These are phyloP conservation scores for Cliona cf. orientalis DNA, from an alignment of 37 sponge, comb jelly and placozoan genomes.

Conservation along the genomic window DNA sequence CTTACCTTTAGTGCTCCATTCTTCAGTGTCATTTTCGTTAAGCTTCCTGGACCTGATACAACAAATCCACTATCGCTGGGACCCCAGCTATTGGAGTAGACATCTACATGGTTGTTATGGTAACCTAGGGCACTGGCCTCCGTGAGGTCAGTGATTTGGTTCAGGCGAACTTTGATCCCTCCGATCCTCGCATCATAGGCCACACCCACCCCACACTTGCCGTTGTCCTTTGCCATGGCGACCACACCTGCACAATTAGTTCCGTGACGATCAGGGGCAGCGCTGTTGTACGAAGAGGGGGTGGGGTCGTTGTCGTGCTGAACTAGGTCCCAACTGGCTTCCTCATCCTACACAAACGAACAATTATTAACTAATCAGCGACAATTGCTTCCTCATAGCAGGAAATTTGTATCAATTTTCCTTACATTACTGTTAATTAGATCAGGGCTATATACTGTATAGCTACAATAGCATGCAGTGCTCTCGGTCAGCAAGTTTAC, in stretches of 20 bases:
- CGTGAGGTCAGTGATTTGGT: constrained; percentile 59
- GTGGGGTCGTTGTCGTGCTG: constrained; percentile 77
- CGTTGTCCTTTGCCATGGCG: constrained; percentile 75
- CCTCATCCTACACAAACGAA: constrained; percentile 48
- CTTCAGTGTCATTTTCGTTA: constrained; percentile 61
- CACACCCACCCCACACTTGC: constrained; percentile 83
- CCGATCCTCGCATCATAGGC: constrained; percentile 88
- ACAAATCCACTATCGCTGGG: constrained; percentile 90
- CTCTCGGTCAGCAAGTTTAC: too few species aligned
- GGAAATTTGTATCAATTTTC: too few species aligned
- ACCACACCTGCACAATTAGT: constrained; percentile 96
- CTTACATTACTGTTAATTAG: not conserved
- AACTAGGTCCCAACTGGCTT: constrained; percentile 85
- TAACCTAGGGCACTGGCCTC: constrained; percentile 82
- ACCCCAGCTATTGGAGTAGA: constrained; percentile 97
- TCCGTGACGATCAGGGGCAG: constrained; percentile 82
- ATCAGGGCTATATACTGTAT: not conserved
- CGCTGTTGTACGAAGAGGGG: not conserved
- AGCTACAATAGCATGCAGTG: not conserved
- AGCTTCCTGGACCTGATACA: constrained; percentile 83
- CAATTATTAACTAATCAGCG: not conserved
- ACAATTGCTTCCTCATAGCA: too few species aligned
- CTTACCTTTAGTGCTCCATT: constrained; percentile 63
- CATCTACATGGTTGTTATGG: constrained; percentile 67
- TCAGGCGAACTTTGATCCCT: constrained; percentile 52